These are phyloP conservation scores for Urocitellus parryii DNA, from an alignment of 2,113 vertebrate species.

Conservation along the genomic window DNA sequence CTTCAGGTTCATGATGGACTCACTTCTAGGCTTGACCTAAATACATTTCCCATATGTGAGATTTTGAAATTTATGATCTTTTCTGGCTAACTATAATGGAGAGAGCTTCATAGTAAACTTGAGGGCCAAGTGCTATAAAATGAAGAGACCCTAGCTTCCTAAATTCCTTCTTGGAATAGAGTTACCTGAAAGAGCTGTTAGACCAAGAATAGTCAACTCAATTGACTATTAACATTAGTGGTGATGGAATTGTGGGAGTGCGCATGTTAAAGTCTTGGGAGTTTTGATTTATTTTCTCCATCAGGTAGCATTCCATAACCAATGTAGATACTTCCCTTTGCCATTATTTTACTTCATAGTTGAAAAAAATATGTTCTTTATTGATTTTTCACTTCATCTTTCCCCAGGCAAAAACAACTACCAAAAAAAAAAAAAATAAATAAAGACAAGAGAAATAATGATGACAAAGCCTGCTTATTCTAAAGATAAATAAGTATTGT, in stretches of 20 bases:
- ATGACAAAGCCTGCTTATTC: neutral
- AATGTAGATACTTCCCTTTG: neutral
- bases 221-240: neutral
- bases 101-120: neutral
- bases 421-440: neutral
- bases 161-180: neutral
- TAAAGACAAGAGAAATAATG: neutral
- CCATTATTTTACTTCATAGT: neutral
- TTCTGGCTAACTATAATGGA: neutral
- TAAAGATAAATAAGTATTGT: neutral
- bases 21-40: neutral
- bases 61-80: neutral
- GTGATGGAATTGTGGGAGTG: accelerated
- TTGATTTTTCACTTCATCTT: neutral
- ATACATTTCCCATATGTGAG: neutral
- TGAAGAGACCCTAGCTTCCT: neutral
- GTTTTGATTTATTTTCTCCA: neutral
- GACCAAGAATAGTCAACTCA: neutral
- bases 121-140: neutral
- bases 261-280: neutral
- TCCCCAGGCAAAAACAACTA: neutral
- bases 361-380: neutral
- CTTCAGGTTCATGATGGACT: neutral
- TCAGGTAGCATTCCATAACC: neutral
- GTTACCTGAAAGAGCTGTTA: neutral